These are phyloP conservation scores for Synodontis membranacea DNA, from an alignment of 2,113 vertebrate species.

Conservation along the genomic window DNA sequence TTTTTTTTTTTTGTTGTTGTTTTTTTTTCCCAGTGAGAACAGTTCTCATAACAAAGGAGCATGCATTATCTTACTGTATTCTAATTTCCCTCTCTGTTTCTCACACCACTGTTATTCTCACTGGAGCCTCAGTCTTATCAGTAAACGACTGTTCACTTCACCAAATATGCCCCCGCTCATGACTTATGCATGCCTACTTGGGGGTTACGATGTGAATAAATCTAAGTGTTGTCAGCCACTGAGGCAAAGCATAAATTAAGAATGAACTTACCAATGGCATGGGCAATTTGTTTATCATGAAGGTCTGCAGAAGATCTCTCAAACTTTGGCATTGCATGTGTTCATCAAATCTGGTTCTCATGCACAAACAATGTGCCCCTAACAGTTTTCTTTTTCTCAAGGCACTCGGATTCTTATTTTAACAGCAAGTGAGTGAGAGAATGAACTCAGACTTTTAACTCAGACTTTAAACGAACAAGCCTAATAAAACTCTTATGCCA, in stretches of 20 bases:
- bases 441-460: not conserved
- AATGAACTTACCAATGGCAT: slow-evolving; percentile 40
- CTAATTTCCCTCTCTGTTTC: slow-evolving; percentile 33
- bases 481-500: not conserved
- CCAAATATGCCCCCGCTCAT: slow-evolving; percentile 47
- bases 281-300: slow-evolving; percentile 50
- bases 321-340: slow-evolving; percentile 18
- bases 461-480: not conserved
- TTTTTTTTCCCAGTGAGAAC: slow-evolving; percentile 25
- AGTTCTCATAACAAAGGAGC: slow-evolving; percentile 40
- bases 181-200: slow-evolving; percentile 55
- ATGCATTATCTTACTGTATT: slow-evolving; percentile 47
- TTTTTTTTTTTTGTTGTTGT: too few relatives aligned
- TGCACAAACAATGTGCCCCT: not conserved
- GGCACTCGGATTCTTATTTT: not conserved
- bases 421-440: not conserved
- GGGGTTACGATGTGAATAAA: slow-evolving; percentile 56
- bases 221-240: slow-evolving; percentile 48
- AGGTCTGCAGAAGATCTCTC: slow-evolving; percentile 27
- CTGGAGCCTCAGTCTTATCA: slow-evolving; percentile 45
- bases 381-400: not conserved
- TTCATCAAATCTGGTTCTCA: not conserved
- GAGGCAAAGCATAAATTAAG: slow-evolving; percentile 46
- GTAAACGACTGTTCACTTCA: slow-evolving; percentile 48
- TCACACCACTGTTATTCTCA: slow-evolving; percentile 41